Percentiles rank a stretch among this genome's conserved stretches.
These are phyloP conservation scores for Acleris holmiana DNA, from an alignment of 2,888 invertebrate species.

Conservation along the genomic window DNA sequence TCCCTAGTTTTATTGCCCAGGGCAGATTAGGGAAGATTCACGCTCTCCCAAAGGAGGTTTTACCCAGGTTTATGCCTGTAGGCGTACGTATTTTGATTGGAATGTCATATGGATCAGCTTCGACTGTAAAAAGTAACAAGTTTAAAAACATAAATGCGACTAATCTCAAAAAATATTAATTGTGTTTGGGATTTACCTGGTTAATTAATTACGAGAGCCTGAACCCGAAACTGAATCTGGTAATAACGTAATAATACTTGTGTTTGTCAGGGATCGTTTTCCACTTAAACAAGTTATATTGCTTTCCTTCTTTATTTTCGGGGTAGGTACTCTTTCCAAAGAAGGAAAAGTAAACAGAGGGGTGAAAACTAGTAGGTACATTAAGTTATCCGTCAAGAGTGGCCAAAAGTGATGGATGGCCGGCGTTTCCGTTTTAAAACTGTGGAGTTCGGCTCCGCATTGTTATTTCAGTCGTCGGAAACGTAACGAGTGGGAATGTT, in stretches of 20 bases:
- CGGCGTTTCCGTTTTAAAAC: slow-evolving; percentile 68
- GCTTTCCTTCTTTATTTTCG: slow-evolving; percentile 6
- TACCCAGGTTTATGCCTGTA: neutral
- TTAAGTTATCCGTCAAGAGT: slow-evolving; percentile 57
- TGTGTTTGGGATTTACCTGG: too few relatives aligned
- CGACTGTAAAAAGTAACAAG: too few relatives aligned
- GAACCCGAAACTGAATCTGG: too few relatives aligned
- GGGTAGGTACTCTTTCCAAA: slow-evolving; percentile 7
- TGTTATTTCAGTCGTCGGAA: slow-evolving; percentile 81
- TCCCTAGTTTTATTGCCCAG: slow-evolving; percentile 31
- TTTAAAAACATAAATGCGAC: too few relatives aligned
- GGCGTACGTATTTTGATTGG: neutral
- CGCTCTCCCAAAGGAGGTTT: slow-evolving; percentile 3
- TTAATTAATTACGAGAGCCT: neutral
- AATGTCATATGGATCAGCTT: too few relatives aligned
- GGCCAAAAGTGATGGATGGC: slow-evolving; percentile 72
- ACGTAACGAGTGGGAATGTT: slow-evolving; percentile 74
- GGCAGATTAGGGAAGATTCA: slow-evolving; percentile 33
- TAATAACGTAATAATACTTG: neutral
- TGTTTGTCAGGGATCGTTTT: slow-evolving; percentile 4
- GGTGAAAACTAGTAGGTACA: slow-evolving; percentile 30
- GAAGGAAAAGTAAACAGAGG: slow-evolving; percentile 32
- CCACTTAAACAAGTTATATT: slow-evolving; percentile 9
- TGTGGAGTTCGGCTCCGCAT: slow-evolving; percentile 59
- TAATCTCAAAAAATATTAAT: too few relatives aligned